Percentiles rank a stretch among this genome's conserved stretches.
phyloP scores from a whole-genome alignment of 2,888 invertebrate species.

The Drosophila nr. medialis region DNA sequence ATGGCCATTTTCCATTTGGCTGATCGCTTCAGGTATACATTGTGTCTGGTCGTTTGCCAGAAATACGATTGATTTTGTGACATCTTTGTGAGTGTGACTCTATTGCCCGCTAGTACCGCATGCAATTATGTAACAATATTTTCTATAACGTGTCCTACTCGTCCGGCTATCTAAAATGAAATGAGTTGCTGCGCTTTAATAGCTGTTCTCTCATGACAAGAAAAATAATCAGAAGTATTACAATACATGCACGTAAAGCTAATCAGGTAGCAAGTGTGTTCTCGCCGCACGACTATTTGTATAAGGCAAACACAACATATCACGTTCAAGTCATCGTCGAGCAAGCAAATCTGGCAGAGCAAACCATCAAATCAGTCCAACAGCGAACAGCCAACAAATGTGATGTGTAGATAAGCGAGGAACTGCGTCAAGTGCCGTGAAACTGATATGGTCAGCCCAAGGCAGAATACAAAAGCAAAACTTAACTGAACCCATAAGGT shows the following conservation, averaged over 20 bases:
- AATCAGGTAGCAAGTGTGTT: conserved; percentile 62
- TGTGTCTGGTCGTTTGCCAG: conserved; percentile 84
- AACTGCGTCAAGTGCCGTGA: conserved; percentile 65
- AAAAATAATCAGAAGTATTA: conserved; percentile 1
- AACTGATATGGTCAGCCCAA: conserved; percentile 60
- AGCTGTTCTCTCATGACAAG: conserved; percentile 16
- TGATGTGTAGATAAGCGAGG: conserved; percentile 49
- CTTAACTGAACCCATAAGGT: conserved; percentile 11
- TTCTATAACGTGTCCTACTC: conserved; percentile 52
- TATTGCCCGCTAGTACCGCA: conserved; percentile 29
- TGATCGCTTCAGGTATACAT: conserved; percentile 83
- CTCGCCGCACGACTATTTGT: conserved; percentile 59
- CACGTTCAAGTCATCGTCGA: conserved; percentile 53
- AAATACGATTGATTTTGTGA: conserved; percentile 84
- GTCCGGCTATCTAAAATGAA: conserved; percentile 57
- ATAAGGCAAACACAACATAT: conserved; percentile 50
- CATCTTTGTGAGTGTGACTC: conserved; percentile 67
- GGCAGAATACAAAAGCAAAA: conserved; percentile 13
- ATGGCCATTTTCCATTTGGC: conserved; percentile 82
- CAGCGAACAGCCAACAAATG: conserved; percentile 6
- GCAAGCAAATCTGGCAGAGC: conserved; percentile 44
- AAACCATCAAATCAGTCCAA: conserved; percentile 31
- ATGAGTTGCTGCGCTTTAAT: conserved; percentile 45
- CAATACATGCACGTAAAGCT: conserved; percentile 25
- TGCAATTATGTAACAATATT: conserved; percentile 18